A percentile compares a stretch with the other conserved stretches of the same genome.
Conservation (phyloP, 2,113 vertebrate genomes). For the Emydocephalus ijimae region DNA sequence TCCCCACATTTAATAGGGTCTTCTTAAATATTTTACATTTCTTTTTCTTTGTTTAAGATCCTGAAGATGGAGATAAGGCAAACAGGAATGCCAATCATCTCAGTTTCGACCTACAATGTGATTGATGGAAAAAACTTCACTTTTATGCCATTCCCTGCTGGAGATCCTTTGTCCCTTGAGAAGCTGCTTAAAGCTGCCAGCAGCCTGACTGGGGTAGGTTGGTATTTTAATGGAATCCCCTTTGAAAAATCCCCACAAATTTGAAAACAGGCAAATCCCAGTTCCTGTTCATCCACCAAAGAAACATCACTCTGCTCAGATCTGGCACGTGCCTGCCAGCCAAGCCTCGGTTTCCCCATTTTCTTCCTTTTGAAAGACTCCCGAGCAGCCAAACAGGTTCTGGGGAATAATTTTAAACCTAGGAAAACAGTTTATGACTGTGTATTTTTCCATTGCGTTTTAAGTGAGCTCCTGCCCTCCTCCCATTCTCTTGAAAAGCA, state of each 20-base stretch:
- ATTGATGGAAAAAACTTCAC: background rate
- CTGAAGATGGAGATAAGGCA: background rate
- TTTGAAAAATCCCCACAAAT: background rate
- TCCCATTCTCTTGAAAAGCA: background rate
- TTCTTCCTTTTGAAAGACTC: background rate
- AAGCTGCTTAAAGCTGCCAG: background rate
- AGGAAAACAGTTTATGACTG: background rate
- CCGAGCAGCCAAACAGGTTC: background rate
- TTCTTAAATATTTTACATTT: background rate
- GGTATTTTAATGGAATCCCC: background rate
- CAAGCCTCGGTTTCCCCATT: background rate
- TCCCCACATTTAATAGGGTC: fast-evolving
- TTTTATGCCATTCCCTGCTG: background rate
- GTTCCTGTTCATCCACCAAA: background rate
- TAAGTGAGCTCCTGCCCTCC: background rate
- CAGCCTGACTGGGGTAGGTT: background rate
- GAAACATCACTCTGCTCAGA: background rate
- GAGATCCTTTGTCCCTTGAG: background rate
- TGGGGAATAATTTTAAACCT: background rate
- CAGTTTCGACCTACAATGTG: background rate
- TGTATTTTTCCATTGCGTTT: background rate
- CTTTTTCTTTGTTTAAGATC: background rate
- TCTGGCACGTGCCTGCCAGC: background rate
- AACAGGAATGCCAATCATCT: background rate
- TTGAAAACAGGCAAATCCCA: background rate